Evolutionary conservation across 2,113 vertebrate species (phyloP), one percentile per base, ranked within the genome.

Genomic region (Reinhardtius hippoglossoides): DNA sequence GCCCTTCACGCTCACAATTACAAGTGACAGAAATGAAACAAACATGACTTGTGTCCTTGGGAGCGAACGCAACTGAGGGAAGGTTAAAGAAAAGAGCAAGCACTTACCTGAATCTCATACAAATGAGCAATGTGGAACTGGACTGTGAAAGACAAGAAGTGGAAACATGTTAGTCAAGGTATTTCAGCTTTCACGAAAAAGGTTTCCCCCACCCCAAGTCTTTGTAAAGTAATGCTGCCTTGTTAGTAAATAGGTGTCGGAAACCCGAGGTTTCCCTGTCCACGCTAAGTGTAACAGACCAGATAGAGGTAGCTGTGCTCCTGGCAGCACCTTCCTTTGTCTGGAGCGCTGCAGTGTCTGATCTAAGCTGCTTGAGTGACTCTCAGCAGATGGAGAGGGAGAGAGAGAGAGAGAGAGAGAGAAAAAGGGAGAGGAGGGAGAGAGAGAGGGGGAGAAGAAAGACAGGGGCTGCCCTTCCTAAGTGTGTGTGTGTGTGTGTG

Each of bases 41-140:
- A 52, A 40, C n/a, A n/a, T 21, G 8, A 9, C 46, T 63, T 18
- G 40, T 54, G 67, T 75, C 76, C 48, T 79, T 78, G 50, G 35
- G 7, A 74, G 24, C 35, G 21, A 71, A 57, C 26, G 18, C 1
- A 65, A 54, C n/a, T 18, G 24, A 54, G 58, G 24, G 24, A 58
- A 54, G 13, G 48, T 57, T 37, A 5, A 71, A 44, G 10, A 46
- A 61, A 55, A 40, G 14, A 78, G 63, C 3, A 9, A 65, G 60
- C 60, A 91, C 96, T 97, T 95, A 99, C 98, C 98, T 99, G 98
- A 90, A 98, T 99, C 96, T 99, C 98, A 96, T 99, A 98, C 91
- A 99, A 96, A 95, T 99, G 98, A 94, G 98, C 98, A 85, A 99
- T 97, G 95, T 99, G 98, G 96, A 99, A 99, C 86, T 97, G 96